A percentile compares a stretch with the other conserved stretches of the same genome.
These are phyloP conservation scores for Stenurella melanura DNA, from an alignment of 2,888 invertebrate species.

Conservation along the genomic window DNA sequence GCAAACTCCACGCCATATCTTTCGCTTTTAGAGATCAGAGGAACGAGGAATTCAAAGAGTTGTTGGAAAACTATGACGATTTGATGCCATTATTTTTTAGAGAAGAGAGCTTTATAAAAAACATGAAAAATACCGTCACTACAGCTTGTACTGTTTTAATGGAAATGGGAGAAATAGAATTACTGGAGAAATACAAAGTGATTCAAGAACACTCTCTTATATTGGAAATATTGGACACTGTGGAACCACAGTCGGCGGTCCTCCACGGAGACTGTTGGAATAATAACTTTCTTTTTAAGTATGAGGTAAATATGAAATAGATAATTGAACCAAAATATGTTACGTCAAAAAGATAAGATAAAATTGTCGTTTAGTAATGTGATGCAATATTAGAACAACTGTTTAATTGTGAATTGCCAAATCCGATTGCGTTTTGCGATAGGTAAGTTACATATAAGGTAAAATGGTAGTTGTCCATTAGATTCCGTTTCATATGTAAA, in stretches of 20 bases:
- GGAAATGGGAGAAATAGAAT: conserved; percentile 32
- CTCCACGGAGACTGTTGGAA: conserved; percentile 47
- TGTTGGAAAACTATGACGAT: conserved; percentile 10
- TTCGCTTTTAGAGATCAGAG: conserved; percentile 36
- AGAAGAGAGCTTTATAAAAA: not conserved
- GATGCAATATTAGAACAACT: not conserved
- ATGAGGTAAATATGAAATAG: conserved; percentile 35
- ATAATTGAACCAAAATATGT: not conserved
- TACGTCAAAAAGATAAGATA: not conserved
- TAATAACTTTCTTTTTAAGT: conserved; percentile 39
- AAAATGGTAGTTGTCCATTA: no score
- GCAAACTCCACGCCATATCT: conserved; percentile 40
- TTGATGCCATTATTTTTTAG: not conserved
- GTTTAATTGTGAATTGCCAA: not conserved
- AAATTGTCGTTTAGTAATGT: not conserved
- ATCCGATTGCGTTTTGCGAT: no score
- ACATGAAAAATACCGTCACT: conserved; percentile 23
- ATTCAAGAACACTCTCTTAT: conserved; percentile 25
- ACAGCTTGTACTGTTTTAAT: conserved; percentile 34
- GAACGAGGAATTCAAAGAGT: conserved; percentile 27
- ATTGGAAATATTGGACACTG: conserved; percentile 29
- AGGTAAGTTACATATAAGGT: no score
- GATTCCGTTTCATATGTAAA: no score
- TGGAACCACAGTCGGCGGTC: conserved; percentile 35
- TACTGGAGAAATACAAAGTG: conserved; percentile 34